Evolutionary conservation across 2,797 vertebrate species (phyloP).

Genomic region (Malacoctenus gilli): DNA sequence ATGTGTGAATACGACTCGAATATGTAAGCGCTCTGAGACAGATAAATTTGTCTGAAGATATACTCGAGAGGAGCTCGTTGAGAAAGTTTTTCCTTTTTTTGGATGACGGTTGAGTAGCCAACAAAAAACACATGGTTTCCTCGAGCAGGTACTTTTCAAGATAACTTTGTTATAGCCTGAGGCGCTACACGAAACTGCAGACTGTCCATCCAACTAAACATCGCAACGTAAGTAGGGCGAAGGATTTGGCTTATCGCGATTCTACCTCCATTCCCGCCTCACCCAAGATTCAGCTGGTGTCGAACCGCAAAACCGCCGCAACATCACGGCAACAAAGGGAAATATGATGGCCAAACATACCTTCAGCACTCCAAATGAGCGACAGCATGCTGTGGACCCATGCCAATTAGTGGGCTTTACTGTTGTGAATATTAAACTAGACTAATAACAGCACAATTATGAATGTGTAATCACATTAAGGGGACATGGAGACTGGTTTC

Average conservation of each 20-base stretch:
- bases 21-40: no score
- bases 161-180: not conserved
- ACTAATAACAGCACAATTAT: constrained; percentile 75
- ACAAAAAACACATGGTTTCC: not conserved
- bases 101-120: no score
- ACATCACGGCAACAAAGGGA: constrained; percentile 2
- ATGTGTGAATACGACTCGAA: no score
- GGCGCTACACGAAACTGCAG: not conserved
- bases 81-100: no score
- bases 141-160: not conserved
- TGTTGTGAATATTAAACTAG: constrained; percentile 73
- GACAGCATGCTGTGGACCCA: constrained; percentile 31
- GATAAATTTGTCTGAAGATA: no score
- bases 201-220: not conserved
- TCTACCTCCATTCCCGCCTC: constrained; percentile 5
- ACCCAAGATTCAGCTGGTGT: constrained; percentile 14
- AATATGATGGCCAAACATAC: constrained; percentile 27
- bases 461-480: constrained; percentile 75
- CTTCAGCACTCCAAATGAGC: constrained; percentile 38
- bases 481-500: constrained; percentile 69
- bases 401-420: constrained; percentile 67
- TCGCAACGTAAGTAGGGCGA: no score
- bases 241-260: not conserved
- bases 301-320: not conserved
- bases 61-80: no score